Evolutionary conservation across 53 echinoderm and acorn worm genomes (phyloP), one percentile per base, ranked within the genome.

Genomic region (Actinopyga echinites): DNA sequence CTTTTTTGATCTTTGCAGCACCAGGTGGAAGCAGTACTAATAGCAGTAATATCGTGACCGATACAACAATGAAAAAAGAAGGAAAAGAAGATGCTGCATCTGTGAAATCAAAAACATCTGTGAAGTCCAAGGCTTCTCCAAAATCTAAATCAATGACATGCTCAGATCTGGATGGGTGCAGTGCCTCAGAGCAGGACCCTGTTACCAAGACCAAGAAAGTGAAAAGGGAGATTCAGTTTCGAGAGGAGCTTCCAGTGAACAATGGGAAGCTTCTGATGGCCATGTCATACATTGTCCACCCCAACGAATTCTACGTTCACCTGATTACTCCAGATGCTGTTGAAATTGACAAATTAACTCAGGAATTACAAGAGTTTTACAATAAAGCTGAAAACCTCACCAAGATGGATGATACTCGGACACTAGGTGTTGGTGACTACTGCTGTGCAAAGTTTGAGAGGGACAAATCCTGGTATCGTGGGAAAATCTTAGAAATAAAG

Each of bases 281-380:
- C 30, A 88, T 96, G 92, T 92, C 93, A 19, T 86, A 90, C 84
- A 85, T 97, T 22, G 83, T 86, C 54, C 78, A 82, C 54, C 97
- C 94, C 2, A 80, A 71, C 13, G 92, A 97, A 66, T 97, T 97
- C 78, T 97, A 97, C 61, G 73, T 90, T 19, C 97, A 97, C 59
- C 84, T 91, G 3, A 66, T 94, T 54, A 86, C 86, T 22, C 31
- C 68, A 1, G 89, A 94, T 22, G 88, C 87, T 10, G 45, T 69
- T 37, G 92, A 85, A 15, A 86, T 97, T 52, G 97, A 97, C 61
- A 83, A 65, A 37, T 59, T 97, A 35, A 73, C 77, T 30, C 79
- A 85, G 13, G 90, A 86, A 38, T 90, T 97, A 19, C 90, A 97
- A 56, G 49, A 58, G 5, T 49, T 56, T 61, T 97, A 92, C 77